Conservation (phyloP, 2,888 invertebrate genomes). For the Meganola albula region DNA sequence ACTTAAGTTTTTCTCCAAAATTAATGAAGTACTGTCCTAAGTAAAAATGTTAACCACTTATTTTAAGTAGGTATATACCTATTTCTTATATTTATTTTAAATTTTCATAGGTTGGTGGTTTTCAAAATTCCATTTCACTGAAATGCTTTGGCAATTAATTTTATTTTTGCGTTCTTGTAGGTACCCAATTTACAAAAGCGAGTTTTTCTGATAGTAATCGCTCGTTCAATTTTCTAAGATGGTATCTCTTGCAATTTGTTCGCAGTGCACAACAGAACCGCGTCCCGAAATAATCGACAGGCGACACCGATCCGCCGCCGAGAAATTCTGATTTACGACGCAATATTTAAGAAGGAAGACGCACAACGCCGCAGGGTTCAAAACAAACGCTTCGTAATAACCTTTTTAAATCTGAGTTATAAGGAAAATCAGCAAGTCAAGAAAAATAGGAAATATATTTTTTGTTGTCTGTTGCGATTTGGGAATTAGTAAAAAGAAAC, state of each 20-base stretch:
- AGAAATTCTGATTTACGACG: slow-evolving; percentile 55
- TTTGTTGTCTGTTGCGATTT: no score
- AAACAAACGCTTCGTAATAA: slow-evolving; percentile 31
- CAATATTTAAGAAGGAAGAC: slow-evolving; percentile 47
- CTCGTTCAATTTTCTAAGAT: slow-evolving; percentile 39
- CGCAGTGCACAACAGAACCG: slow-evolving; percentile 35
- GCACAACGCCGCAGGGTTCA: slow-evolving; percentile 31
- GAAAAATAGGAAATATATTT: slow-evolving; percentile 16
- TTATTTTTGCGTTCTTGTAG: no score
- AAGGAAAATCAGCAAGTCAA: slow-evolving; percentile 22
- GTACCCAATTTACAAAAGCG: no score
- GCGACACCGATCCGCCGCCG: slow-evolving; percentile 48
- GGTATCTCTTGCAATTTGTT: slow-evolving; percentile 46
- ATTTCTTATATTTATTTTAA: no score
- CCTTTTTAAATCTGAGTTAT: slow-evolving; percentile 27
- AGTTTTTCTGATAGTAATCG: slow-evolving; percentile 23
- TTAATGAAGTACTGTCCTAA: no score
- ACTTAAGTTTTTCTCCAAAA: no score
- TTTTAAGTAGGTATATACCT: no score
- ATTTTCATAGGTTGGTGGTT: no score
- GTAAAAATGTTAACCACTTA: no score
- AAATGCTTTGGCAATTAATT: no score
- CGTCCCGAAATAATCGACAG: slow-evolving; percentile 59
- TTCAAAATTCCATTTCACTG: no score
- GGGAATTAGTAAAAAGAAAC: no score